Evolutionary conservation across 2,888 invertebrate genomes (phyloP), one percentile per base, ranked within the genome.

Genomic region (Ornithoptera alexandrae): DNA sequence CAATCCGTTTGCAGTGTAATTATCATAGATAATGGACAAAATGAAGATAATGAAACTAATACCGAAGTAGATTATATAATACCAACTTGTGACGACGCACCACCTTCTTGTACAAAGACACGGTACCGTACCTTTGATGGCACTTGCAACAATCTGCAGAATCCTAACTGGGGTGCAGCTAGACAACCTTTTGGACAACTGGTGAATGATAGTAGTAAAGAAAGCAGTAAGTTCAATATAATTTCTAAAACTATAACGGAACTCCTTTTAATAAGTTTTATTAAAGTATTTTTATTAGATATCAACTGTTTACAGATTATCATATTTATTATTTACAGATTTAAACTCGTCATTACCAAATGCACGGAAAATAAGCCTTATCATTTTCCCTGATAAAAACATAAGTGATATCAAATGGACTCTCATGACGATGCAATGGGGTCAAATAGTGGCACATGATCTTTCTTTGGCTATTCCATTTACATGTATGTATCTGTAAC

Each of bases 111-210:
- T 42, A 1, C 10, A 30, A 50, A 64, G 36, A 36, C 63, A 1
- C 63, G 59, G 12, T 68, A 68, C 46, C 58, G 68, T 3, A 58
- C 95, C 0, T 93, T 95, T 74, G 97, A 98, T 82, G 98, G 98
- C 0, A 95, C 97, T 2, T 98, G 98, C 84, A 98, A 98, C 86
- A 98, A 98, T 86, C 85, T 96, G 67, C 90, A 94, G 72, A 94
- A 96, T 77, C 96, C 97, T 0, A 94, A 94, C 58, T 94, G 96
- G 93, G 98, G 98, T 59, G 92, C 93, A 68, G 94, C 95, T 1
- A 94, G 94, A 76, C 94, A 94, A 1, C 93, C 93, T 12, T 94
- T 94, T 75, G 59, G 20, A 22, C 63, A 63, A 22, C 42, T 68
- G 22, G 64, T 60, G 5, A 36, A 20, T 18, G 17, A 58, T 20